Conservation (phyloP, 2,888 invertebrate species). For the Escarpia spicata region DNA sequence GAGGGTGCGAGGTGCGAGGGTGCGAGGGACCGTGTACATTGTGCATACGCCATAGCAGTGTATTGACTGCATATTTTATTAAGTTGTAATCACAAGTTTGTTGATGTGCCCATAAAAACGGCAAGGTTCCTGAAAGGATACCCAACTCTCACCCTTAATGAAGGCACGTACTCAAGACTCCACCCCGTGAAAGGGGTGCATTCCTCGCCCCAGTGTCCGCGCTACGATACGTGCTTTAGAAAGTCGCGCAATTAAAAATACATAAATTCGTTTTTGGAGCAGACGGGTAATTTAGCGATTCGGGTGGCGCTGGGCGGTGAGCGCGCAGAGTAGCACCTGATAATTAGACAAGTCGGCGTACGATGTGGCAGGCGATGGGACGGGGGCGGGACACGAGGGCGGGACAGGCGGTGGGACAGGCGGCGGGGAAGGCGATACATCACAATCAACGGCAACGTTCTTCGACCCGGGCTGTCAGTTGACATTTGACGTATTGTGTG, state of each 20-base stretch:
- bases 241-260: background rate
- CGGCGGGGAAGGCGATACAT: background rate
- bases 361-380: background rate
- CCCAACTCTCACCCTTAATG: background rate
- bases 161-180: background rate
- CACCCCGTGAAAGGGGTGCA: slow-evolving; percentile 7
- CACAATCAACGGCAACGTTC: background rate
- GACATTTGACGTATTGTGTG: background rate
- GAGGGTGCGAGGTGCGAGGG: background rate
- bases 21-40: background rate
- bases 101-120: background rate
- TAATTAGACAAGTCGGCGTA: background rate
- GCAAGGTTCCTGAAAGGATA: background rate
- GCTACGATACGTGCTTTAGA: background rate
- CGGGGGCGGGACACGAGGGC: background rate
- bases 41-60: background rate
- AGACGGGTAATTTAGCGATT: background rate
- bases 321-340: background rate
- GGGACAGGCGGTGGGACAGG: background rate
- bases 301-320: background rate
- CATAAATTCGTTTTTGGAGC: background rate
- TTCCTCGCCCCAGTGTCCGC: background rate
- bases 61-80: background rate
- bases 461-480: background rate
- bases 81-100: background rate